phyloP scores from a whole-genome alignment of 2,113 vertebrate genomes.

The Burhinus bistriatus region DNA sequence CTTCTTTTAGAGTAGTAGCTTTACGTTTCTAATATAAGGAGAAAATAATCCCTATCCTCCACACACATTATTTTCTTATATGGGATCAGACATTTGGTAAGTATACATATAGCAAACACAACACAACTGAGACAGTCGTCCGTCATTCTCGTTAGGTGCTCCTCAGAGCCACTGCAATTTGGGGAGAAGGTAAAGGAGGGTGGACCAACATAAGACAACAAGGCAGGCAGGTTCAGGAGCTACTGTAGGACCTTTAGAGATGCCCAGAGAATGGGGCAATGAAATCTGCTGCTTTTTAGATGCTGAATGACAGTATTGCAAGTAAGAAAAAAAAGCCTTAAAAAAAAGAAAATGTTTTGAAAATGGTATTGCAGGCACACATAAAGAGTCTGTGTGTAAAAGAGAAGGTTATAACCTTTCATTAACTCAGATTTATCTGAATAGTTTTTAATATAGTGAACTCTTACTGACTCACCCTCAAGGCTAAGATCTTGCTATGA shows the following conservation, averaged over 20 bases:
- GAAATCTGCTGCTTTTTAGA: not conserved
- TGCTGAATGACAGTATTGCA: not conserved
- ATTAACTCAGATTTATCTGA: slow-evolving; percentile 18
- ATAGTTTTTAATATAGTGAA: slow-evolving; percentile 27
- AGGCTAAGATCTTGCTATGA: not conserved
- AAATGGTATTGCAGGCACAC: not conserved
- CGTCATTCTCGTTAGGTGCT: not conserved
- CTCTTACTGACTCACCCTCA: not conserved
- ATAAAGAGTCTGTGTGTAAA: not conserved
- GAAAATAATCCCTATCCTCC: not conserved
- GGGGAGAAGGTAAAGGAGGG: not conserved
- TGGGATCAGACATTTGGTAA: not conserved
- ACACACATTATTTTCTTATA: rapidly evolving
- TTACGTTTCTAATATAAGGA: not conserved
- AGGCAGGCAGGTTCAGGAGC: not conserved
- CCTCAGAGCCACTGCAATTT: not conserved
- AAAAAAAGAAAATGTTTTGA: not conserved
- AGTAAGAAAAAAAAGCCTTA: not conserved
- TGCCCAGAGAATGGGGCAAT: no score
- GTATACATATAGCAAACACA: not conserved
- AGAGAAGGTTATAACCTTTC: not conserved
- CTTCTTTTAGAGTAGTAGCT: not conserved
- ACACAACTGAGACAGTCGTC: not conserved
- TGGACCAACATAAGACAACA: not conserved
- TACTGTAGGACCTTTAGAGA: not conserved